Evolutionary conservation across 1,140 invertebrate genomes (phyloP), one percentile per base, ranked within the genome.

Genomic region (Mercenaria mercenaria): DNA sequence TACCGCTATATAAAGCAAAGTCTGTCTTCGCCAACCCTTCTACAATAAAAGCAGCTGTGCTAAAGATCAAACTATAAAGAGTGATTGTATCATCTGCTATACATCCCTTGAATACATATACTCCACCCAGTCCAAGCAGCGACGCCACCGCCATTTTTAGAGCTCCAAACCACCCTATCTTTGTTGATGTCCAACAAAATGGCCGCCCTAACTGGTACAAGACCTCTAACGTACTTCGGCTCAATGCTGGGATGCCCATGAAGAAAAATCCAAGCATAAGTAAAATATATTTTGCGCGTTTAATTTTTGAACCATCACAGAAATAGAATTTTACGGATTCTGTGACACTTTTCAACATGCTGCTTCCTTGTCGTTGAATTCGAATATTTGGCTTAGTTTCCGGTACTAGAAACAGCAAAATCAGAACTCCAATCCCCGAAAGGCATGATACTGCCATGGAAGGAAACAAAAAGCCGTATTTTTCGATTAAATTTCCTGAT

Each of bases 111-210:
- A 89, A 39, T 6, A 89, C 8, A 37, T 72, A 74, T 20, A 52
- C 43, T 6, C 77, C 79, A 6, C 18, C n/a, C 26, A 82, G 29
- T 11, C 59, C 56, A 64, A 81, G n/a, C 15, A 89, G 18, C 4
- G 64, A 69, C 34, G 39, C 23, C 23, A 81, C 41, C 13, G 20
- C 41, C 23, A 47, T 81, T 74, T 39, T 69, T 20, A 82, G 37
- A 13, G 77, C n/a, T 0, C 76, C 77, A 50, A 81, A 89, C 76
- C 56, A 89, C 23, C 87, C 87, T 15, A 89, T 82, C 29, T 81
- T 89, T n/a, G 18, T 72, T 11, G 87, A 11, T 10, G 39, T 26
- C 87, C 87, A 89, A 72, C 87, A 89, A 56, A 89, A 89, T 82
- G 87, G 87, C 37, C 23, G 20, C 0, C 77, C 87, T 29, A 89